phyloP scores from a whole-genome alignment of 2,113 vertebrate species.

The Rallus limicola region DNA sequence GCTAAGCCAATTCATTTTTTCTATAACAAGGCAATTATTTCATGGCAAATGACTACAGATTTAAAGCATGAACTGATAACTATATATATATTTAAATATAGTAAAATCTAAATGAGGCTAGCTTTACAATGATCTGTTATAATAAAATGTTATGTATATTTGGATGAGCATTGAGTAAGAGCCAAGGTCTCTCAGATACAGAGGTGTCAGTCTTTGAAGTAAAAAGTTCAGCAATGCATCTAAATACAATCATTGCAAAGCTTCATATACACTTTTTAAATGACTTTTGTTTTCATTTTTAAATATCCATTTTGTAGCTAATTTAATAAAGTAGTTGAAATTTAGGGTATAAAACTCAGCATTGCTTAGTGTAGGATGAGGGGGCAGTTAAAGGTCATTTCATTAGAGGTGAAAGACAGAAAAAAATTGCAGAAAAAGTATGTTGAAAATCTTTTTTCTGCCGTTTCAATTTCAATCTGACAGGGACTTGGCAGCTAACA shows the following conservation, averaged over 20 bases:
- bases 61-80: not conserved
- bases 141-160: constrained; percentile 33
- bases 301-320: constrained; percentile 71
- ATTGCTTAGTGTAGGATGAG: constrained; percentile 67
- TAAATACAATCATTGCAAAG: constrained; percentile 53
- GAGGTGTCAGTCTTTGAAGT: not conserved
- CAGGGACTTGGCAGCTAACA: constrained; percentile 71
- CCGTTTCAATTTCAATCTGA: constrained; percentile 67
- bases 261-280: constrained; percentile 54
- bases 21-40: constrained; percentile 49
- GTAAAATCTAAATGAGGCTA: constrained; percentile 6
- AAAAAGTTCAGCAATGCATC: constrained; percentile 39
- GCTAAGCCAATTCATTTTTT: constrained; percentile 35
- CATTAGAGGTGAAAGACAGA: constrained; percentile 72
- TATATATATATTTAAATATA: not conserved
- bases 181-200: not conserved
- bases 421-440: constrained; percentile 69
- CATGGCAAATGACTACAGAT: not conserved
- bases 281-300: constrained; percentile 56
- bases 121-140: constrained; percentile 12
- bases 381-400: constrained; percentile 69
- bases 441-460: constrained; percentile 69
- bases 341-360: constrained; percentile 53
- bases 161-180: constrained; percentile 36
- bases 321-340: constrained; percentile 74